These are phyloP conservation scores for Thecocarcelia acutangulata DNA, from an alignment of 2,888 invertebrate genomes.

Conservation along the genomic window DNA sequence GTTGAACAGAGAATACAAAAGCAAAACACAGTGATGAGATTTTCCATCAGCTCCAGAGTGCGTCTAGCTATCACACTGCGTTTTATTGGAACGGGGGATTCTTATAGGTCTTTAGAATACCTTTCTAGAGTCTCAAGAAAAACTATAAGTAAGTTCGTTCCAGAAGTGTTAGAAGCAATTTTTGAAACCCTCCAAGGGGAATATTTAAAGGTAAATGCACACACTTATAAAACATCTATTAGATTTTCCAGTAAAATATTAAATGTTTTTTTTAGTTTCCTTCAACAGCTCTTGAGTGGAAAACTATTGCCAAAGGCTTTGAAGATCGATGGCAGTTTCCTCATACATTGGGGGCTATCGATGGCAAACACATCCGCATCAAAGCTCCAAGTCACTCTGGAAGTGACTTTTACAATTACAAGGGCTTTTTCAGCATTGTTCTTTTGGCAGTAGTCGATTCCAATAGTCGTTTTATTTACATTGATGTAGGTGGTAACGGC, in stretches of 20 bases:
- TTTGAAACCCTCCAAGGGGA: neutral
- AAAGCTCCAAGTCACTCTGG: neutral
- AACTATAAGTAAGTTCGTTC: constrained; percentile 55
- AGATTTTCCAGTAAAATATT: too few relatives aligned
- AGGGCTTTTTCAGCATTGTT: constrained; percentile 39
- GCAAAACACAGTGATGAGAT: neutral
- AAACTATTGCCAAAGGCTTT: neutral
- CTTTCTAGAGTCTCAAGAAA: constrained; percentile 43
- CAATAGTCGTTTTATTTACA: constrained; percentile 22
- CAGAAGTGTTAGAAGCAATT: constrained; percentile 28
- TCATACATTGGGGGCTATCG: too few relatives aligned
- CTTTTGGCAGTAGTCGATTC: constrained; percentile 39
- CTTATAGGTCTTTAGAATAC: constrained; percentile 53
- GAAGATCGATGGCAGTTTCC: constrained; percentile 17
- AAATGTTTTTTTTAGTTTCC: neutral
- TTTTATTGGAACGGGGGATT: constrained; percentile 56
- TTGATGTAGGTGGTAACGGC: constrained; percentile 39
- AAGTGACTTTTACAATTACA: constrained; percentile 20
- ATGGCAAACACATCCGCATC: too few relatives aligned
- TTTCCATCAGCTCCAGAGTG: neutral
- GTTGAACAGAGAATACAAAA: neutral
- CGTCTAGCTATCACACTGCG: constrained; percentile 7
- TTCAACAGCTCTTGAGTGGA: neutral
- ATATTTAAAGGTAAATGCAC: neutral
- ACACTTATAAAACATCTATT: too few relatives aligned